A percentile compares a stretch with the other conserved stretches of the same genome.
Conservation (phyloP, 1,140 invertebrate species). For the Acromyrmex heyeri region DNA sequence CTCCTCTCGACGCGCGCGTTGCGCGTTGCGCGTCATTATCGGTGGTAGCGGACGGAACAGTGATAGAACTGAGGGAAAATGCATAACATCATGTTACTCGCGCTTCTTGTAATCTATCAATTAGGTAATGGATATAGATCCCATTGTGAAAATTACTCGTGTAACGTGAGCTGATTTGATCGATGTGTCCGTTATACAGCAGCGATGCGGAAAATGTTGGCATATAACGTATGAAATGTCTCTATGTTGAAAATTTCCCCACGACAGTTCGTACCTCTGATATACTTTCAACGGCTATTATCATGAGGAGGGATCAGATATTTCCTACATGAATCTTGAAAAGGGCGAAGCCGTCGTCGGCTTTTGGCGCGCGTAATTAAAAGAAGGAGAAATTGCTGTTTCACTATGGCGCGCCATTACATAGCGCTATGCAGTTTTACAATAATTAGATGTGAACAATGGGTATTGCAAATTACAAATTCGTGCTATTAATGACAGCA, state of each 20-base stretch:
- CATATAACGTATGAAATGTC: not conserved
- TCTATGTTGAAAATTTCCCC: not conserved
- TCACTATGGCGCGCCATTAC: not conserved
- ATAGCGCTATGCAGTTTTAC: not conserved
- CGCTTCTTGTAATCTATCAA: constrained; percentile 70
- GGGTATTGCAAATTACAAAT: constrained; percentile 26
- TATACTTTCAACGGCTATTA: not conserved
- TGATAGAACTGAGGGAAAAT: constrained; percentile 54
- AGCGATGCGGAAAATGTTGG: constrained; percentile 1
- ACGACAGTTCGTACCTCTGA: not conserved
- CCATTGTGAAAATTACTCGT: constrained; percentile 60
- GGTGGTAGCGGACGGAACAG: not conserved
- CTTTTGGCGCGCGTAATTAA: not conserved
- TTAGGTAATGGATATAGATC: constrained; percentile 54
- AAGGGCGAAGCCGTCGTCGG: no score
- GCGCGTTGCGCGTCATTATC: constrained; percentile 44
- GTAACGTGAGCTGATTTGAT: constrained; percentile 36
- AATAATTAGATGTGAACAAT: constrained; percentile 36
- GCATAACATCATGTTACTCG: constrained; percentile 52
- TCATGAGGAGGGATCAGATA: not conserved
- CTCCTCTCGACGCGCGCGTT: constrained; percentile 25
- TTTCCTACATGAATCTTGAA: not conserved
- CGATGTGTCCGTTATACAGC: constrained; percentile 2
- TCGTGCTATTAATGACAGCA: constrained; percentile 1
- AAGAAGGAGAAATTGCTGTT: not conserved